A percentile compares a stretch with the other conserved stretches of the same genome.
These are phyloP conservation scores for Drosophila pruinosa DNA, from an alignment of 1,140 invertebrate genomes.

Conservation along the genomic window DNA sequence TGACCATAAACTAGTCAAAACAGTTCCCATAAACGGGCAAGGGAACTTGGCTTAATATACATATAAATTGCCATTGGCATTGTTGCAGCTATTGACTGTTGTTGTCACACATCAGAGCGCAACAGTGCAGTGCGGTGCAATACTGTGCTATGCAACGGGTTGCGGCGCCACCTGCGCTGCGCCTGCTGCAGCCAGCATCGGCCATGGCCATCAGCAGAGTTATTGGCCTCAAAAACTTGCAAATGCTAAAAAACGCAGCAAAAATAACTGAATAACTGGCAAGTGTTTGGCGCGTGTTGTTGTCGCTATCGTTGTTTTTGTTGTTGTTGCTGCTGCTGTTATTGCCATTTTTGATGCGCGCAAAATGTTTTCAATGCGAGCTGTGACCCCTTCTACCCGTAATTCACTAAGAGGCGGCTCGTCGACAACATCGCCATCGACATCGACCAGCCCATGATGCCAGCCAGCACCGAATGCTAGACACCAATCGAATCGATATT, in stretches of 20 bases:
- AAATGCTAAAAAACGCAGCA: conserved; percentile 52
- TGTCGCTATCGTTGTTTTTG: neutral
- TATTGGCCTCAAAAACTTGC: conserved; percentile 76
- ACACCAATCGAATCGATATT: conserved; percentile 28
- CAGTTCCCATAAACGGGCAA: conserved; percentile 32
- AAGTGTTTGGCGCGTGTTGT: conserved; percentile 57
- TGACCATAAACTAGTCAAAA: conserved; percentile 72
- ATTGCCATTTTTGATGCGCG: conserved; percentile 49
- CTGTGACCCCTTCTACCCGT: neutral
- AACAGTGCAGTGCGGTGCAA: too few species aligned
- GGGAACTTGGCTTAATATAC: conserved; percentile 59
- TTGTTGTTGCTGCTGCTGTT: conserved; percentile 3
- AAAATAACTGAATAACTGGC: conserved; percentile 48
- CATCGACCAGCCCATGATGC: conserved; percentile 48
- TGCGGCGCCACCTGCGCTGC: conserved; percentile 32
- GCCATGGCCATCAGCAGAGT: conserved; percentile 73
- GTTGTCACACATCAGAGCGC: conserved; percentile 75
- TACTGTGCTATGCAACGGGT: too few species aligned
- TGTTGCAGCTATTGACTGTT: conserved; percentile 68
- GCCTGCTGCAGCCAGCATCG: conserved; percentile 19
- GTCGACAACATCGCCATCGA: conserved; percentile 49
- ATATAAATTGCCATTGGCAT: conserved; percentile 69
- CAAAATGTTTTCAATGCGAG: conserved; percentile 64
- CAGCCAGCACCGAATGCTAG: conserved; percentile 11
- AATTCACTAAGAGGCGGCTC: conserved; percentile 14